Evolutionary conservation across 1,140 invertebrate species (phyloP), one percentile per base, ranked within the genome.

Genomic region (Chelonus insularis): DNA sequence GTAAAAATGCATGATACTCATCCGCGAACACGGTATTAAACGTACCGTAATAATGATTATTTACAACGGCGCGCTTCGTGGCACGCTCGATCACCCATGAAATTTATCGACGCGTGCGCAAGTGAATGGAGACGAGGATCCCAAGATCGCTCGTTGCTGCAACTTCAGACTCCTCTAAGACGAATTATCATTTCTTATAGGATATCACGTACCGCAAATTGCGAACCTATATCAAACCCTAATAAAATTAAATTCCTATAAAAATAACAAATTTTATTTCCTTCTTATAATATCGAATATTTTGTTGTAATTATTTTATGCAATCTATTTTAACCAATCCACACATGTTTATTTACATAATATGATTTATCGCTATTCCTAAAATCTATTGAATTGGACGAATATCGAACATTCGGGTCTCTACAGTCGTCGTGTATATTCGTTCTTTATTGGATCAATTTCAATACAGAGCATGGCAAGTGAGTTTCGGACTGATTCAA

Each of bases 381-480:
- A 60, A 52, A 39, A 11, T 34, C 6, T 41, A n/a, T 29, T 7
- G 18, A 9, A 60, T 7, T 23, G 32, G 14, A 39, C 32, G 2
- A 39, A 20, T n/a, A n/a, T n/a, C n/a, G n/a, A n/a, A n/a, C n/a
- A n/a, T n/a, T n/a, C n/a, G n/a, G n/a, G n/a, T n/a, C n/a, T n/a
- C n/a, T n/a, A n/a, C n/a, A n/a, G n/a, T n/a, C n/a, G n/a, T n/a
- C n/a, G n/a, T n/a, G n/a, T n/a, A n/a, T n/a, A n/a, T n/a, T n/a
- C n/a, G n/a, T 9, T 25, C 34, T 51, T 58, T 65, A 65, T 65
- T 65, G 56, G 50, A 65, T 65, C 64, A 65, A 36, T 37, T 14
- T 34, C n/a, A 55, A 36, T 48, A 57, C 4, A 48, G 51, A 43
- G 56, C 57, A 11, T 41, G 29, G 9, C 39, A 57, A 61, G 47